Evolutionary conservation across 2,888 invertebrate species (phyloP).

Genomic region (Chloroclysta siterata): DNA sequence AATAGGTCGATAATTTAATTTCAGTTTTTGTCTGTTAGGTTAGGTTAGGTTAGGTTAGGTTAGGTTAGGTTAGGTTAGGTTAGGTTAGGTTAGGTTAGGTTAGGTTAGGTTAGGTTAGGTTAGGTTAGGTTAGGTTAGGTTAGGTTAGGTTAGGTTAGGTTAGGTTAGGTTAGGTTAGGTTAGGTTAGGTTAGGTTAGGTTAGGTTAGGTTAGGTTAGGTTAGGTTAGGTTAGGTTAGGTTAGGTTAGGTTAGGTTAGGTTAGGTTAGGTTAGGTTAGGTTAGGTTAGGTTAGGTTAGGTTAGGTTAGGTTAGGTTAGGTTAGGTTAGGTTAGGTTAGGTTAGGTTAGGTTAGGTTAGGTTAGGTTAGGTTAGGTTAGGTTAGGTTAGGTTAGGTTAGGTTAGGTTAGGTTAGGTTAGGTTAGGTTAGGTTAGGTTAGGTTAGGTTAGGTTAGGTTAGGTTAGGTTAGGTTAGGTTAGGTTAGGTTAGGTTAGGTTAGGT

Average conservation of each 20-base stretch:
- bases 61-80: constrained; percentile 26
- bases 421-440: no score
- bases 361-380: constrained; percentile 42
- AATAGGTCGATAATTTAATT: no score
- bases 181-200: constrained; percentile 23
- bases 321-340: constrained; percentile 12
- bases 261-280: constrained; percentile 41
- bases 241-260: constrained; percentile 33
- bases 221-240: constrained; percentile 20
- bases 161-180: constrained; percentile 30
- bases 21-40: no score
- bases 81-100: constrained; percentile 25
- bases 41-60: constrained; percentile 23
- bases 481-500: no score
- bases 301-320: constrained; percentile 25
- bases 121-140: constrained; percentile 25
- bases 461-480: constrained; percentile 9
- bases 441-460: constrained; percentile 27
- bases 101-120: constrained; percentile 26
- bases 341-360: constrained; percentile 36
- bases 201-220: constrained; percentile 17
- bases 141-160: constrained; percentile 28
- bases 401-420: constrained; percentile 37
- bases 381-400: constrained; percentile 42
- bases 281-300: constrained; percentile 5